phyloP scores from a whole-genome alignment of 2,888 invertebrate species.

The Protonemura montana region DNA sequence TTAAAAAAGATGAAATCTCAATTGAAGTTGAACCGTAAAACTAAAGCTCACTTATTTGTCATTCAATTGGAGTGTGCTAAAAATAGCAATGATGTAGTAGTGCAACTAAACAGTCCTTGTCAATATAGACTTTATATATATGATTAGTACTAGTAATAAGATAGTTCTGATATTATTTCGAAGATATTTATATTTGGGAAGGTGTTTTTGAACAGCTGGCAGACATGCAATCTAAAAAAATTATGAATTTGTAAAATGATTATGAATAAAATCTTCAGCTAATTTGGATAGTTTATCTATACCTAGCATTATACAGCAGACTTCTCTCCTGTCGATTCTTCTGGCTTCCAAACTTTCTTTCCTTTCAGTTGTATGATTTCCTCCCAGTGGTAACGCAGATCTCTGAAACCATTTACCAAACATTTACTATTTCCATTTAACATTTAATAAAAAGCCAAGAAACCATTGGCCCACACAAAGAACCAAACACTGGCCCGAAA shows the following conservation, averaged over 20 bases:
- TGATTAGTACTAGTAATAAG: background rate
- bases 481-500: too few species aligned
- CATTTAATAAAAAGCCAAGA: too few species aligned
- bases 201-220: background rate
- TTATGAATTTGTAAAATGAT: slow-evolving; percentile 41
- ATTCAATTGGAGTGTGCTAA: background rate
- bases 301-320: background rate
- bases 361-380: slow-evolving; percentile 67
- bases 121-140: background rate
- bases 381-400: slow-evolving; percentile 66
- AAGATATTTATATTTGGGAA: slow-evolving; percentile 5
- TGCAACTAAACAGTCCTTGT: slow-evolving; percentile 1
- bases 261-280: slow-evolving; percentile 29
- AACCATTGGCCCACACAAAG: too few species aligned
- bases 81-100: background rate
- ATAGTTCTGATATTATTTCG: slow-evolving; percentile 7
- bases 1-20: background rate
- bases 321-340: slow-evolving; percentile 54
- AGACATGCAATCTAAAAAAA: background rate
- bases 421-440: too few species aligned
- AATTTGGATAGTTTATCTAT: background rate
- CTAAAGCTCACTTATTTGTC: background rate
- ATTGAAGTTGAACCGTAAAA: background rate
- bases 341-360: slow-evolving; percentile 65
- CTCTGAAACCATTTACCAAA: slow-evolving; percentile 58